Base-by-base conservation (phyloP, 1,140 invertebrate species). In the Drosophila nasuta region DNA sequence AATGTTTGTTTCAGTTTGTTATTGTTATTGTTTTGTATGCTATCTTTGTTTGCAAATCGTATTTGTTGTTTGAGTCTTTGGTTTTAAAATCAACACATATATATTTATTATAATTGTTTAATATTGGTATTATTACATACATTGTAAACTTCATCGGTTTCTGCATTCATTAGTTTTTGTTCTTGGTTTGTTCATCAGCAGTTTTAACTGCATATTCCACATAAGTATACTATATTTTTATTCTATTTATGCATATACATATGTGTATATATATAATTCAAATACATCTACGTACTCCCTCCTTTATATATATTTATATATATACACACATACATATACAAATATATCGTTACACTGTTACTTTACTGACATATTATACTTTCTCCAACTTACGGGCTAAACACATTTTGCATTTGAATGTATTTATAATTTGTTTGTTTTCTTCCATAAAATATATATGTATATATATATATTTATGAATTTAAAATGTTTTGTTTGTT, bases 51-150 rank as follows among this genome's bases (percentile, higher is more conserved):
- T 86, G 72, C 78, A 71, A 66, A 57, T 80, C 75, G 74, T 75
- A 60, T 63, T 76, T 79, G 56, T 79, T 70, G 60, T 82, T 89
- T 90, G 86, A 90, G 86, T 90, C 86, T 90, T 90, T 90, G 87
- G 87, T 77, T 87, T 91, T 87, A 72, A 91, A 90, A 86, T 86
- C 82, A 90, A 90, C 86, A 82, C 76, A 77, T 79, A 71, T 62
- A 62, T 63, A 68, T 69, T 28, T 63, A 71, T 65, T 71, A 60
- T 68, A 48, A 46, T 35, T 51, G 33, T 54, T 72, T 67, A 58
- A 71, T 72, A 71, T 60, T 72, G 48, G 52, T 70, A 71, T 64
- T 64, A 65, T 71, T 59, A 70, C 58, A 71, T 63, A 64, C 43
- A 70, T 64, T 59, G 64, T 58, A 35, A 30, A 52, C 51, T 52